Evolutionary conservation across 1,140 invertebrate genomes (phyloP), one percentile per base, ranked within the genome.

Genomic region (Drosophila lini): DNA sequence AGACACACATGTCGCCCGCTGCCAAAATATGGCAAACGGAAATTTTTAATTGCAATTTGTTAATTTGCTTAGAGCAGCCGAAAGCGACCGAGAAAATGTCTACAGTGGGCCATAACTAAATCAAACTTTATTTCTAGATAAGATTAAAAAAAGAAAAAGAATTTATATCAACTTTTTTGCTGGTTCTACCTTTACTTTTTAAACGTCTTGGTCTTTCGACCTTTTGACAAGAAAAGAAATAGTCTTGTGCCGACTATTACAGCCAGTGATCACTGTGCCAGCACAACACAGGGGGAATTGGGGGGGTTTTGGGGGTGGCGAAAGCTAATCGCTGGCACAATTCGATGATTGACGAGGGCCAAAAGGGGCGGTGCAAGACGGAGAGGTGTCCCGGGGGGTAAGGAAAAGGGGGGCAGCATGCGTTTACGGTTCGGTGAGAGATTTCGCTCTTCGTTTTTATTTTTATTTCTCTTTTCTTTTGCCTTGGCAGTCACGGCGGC

Each of bases 401-500:
- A 25, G 16, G 3, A 36, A 31, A n/a, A 19, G 13, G 22, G 19
- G 44, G 40, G 5, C 19, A 15, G 47, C 40, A 70, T 61, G 67
- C 56, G 59, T 64, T 48, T 42, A 47, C 63, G 38, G 36, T 44
- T 57, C 48, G 60, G 34, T 74, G 70, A 48, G 70, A 59, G 38
- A 68, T 59, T 56, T 38, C 19, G 5, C 45, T 48, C 22, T 13
- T 11, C 25, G 10, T 16, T 50, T 42, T 19, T 1, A 38, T 52
- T 52, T 34, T 1, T 13, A 3, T 52, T 13, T 64, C 45, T 63
- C 31, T 42, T 31, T 41, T 22, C 42, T 36, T 81, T 81, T 64
- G 68, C 83, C 83, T 86, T 88, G 79, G 82, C 73, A 82, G 56
- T 74, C 83, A 77, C 76, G 70, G 80, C 83, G 71, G 48, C 59